These are phyloP conservation scores for Heterodera filipjevi DNA, from an alignment of 2,888 invertebrate genomes.

Conservation along the genomic window DNA sequence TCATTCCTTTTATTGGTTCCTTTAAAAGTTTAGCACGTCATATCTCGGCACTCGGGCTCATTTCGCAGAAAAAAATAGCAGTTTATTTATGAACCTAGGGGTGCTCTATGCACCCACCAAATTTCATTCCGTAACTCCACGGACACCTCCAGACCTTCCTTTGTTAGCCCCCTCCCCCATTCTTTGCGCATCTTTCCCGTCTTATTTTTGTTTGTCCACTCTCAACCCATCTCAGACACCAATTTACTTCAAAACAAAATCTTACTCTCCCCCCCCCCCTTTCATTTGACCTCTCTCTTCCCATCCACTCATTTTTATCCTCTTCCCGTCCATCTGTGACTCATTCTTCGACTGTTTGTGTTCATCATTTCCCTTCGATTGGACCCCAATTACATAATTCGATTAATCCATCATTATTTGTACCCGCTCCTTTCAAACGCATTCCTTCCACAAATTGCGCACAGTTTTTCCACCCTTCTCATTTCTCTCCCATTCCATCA, in stretches of 20 bases:
- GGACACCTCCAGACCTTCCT: too few species aligned
- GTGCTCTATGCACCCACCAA: too few species aligned
- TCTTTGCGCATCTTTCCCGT: not conserved
- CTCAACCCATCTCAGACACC: not conserved
- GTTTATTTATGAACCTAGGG: too few species aligned
- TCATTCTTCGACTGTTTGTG: not conserved
- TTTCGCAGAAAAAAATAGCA: too few species aligned
- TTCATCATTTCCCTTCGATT: not conserved
- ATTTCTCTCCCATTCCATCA: not conserved
- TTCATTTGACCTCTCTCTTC: not conserved
- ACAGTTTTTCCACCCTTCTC: not conserved
- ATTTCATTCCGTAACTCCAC: too few species aligned
- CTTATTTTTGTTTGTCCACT: not conserved
- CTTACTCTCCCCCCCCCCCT: not conserved
- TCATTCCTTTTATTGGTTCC: too few species aligned
- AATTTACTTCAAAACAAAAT: not conserved
- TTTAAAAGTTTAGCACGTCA: too few species aligned
- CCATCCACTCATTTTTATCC: not conserved
- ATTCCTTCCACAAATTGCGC: not conserved
- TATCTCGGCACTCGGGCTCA: too few species aligned
- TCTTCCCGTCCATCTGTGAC: not conserved
- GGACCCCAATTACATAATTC: conserved; percentile 2
- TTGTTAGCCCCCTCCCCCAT: not conserved
- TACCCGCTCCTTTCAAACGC: not conserved
- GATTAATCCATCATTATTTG: not conserved